Evolutionary conservation across 2,797 vertebrate genomes (phyloP), one percentile per base, ranked within the genome.

Genomic region (Sebastolobus altivelis): DNA sequence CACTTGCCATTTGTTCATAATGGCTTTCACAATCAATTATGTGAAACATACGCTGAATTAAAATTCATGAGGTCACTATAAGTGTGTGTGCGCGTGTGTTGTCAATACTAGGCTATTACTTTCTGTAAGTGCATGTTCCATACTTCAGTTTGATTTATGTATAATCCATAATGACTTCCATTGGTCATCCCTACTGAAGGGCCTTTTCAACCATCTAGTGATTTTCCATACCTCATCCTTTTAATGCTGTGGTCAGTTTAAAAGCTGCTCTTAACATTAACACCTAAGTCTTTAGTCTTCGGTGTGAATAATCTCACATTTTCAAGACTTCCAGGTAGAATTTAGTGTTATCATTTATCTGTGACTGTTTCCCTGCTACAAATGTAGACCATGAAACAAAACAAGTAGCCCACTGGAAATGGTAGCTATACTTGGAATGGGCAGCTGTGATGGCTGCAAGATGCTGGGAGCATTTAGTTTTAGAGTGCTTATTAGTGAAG

Each of bases 11-110:
- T 84, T 87, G 22, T 76, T 66, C 49, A 61, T 58, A 76, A 82
- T 86, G 56, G 66, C 63, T 82, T 79, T 62, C 55, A 31, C 16
- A 43, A 85, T 79, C 33, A 83, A 77, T 83, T 74, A 76, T 43
- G 55, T 58, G 33, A 82, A 83, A 82, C 67, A 58, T 65, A 87
- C 79, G 67, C 71, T 69, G 65, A 80, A 83, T 80, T 22, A 68
- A 80, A 86, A 85, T 72, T 72, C 40, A 72, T 68, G 77, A 80
- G 35, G 11, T 37, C 31, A 38, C 22, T 54, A 27, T 63, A 62
- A 72, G 40, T 72, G 40, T 67, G 72, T 54, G 49, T 46, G 65
- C 46, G 38, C 38, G 18, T 18, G 29, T 62, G 35, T 37, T 35
- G 58, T 55, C 22, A 63, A 37, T 60, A 49, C 18, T 20, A 61